Evolutionary conservation across 2,797 vertebrate species (phyloP), one percentile per base, ranked within the genome.

Genomic region (Arremon aurantiirostris): DNA sequence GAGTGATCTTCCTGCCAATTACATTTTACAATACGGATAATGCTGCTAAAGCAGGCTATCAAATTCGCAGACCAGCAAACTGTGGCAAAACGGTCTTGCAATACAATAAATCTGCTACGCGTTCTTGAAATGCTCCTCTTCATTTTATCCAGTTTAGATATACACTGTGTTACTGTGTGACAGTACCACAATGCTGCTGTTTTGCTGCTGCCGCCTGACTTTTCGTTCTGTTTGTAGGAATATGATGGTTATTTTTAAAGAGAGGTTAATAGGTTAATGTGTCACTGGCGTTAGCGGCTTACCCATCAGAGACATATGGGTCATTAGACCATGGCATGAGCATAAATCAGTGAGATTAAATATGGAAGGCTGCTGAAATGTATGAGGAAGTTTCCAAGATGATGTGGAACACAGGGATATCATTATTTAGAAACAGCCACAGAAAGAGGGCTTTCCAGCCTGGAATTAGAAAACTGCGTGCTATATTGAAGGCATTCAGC

Each of bases 241-340:
- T 82, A 68, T 60, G 37, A 11, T 60, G 82, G 89, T 86, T 94
- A 60, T 90, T 93, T 93, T 92, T 79, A 70, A 93, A 84, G 95
- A 79, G 91, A 83, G 94, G 94, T 96, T 94, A 97, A 95, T 89
- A 93, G 95, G 96, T 95, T 96, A 96, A 95, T 85, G 92, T 95
- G 94, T 77, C 93, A 68, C 69, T 82, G 91, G 90, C 12, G 7
- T 93, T 94, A 93, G 88, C 28, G 27, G 83, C 80, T 95, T 86
- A 81, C 89, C 88, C 89, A 39, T 81, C 79, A 55, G 89, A 93
- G 93, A 68, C 90, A 84, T 92, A 88, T 76, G 81, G 90, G 86
- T 94, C 93, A 94, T 94, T 80, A 79, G 70, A 90, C 63, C 60
- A 53, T 4, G 12, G 44, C 59, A 53, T 50, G 72, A 70, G 69